Evolutionary conservation across 2,888 invertebrate genomes (phyloP).

Genomic region (Acronicta psi): DNA sequence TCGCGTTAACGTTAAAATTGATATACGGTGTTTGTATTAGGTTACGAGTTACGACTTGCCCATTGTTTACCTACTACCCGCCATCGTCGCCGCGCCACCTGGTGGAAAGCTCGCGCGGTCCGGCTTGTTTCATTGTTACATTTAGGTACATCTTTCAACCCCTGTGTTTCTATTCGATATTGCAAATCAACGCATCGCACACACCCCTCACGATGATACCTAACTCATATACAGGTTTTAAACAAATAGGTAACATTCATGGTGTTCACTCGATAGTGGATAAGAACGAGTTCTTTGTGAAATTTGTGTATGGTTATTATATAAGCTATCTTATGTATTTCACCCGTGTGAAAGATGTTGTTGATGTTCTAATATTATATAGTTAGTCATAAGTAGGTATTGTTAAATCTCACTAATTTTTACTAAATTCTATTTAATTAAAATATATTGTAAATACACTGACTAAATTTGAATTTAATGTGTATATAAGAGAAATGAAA

Average conservation of each 20-base stretch:
- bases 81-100: conserved; percentile 12
- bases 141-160: conserved; percentile 57
- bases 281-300: conserved; percentile 77
- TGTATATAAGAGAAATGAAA: conserved; percentile 87
- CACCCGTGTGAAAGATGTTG: conserved; percentile 86
- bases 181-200: conserved; percentile 57
- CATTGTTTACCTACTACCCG: conserved; percentile 59
- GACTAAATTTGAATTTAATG: conserved; percentile 88
- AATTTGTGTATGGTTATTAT: conserved; percentile 78
- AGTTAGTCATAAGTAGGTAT: conserved; percentile 85
- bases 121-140: conserved; percentile 60
- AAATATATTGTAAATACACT: conserved; percentile 90
- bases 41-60: conserved; percentile 71
- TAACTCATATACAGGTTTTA: conserved; percentile 62
- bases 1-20: conserved; percentile 80
- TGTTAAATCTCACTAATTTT: conserved; percentile 89
- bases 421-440: conserved; percentile 89
- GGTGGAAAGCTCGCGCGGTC: background rate
- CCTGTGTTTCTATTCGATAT: conserved; percentile 62
- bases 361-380: conserved; percentile 85
- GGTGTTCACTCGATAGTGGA: conserved; percentile 76
- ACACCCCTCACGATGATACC: conserved; percentile 59
- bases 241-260: conserved; percentile 64
- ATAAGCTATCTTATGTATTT: conserved; percentile 81
- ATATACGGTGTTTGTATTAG: conserved; percentile 80